A percentile compares a stretch with the other conserved stretches of the same genome.
phyloP scores from a whole-genome alignment of 2,888 invertebrate species.

The Drosophila fungiperda region DNA sequence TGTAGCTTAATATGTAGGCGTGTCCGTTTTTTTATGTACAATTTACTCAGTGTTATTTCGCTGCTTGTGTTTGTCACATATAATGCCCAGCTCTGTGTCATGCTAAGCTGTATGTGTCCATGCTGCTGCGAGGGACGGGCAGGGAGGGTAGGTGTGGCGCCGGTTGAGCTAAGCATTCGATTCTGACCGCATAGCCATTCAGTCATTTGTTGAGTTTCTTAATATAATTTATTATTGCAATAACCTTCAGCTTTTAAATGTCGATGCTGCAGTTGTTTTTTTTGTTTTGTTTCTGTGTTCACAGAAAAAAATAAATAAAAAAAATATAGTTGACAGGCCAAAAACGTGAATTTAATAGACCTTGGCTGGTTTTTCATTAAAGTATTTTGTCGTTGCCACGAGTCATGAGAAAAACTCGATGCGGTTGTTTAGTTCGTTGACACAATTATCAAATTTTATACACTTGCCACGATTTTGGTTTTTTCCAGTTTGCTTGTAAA shows the following conservation, averaged over 20 bases:
- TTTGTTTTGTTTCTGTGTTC: neutral
- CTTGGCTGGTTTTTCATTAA: constrained; percentile 44
- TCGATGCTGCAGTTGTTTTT: constrained; percentile 33
- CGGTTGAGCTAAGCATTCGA: constrained; percentile 1
- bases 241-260: constrained; percentile 76
- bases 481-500: neutral
- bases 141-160: neutral
- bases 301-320: neutral
- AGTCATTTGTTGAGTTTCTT: constrained; percentile 23
- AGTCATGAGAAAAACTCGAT: constrained; percentile 50
- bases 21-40: constrained; percentile 25
- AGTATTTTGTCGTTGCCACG: constrained; percentile 8
- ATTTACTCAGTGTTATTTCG: neutral
- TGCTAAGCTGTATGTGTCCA: constrained; percentile 40
- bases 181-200: constrained; percentile 17
- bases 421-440: constrained; percentile 61
- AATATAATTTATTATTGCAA: constrained; percentile 65
- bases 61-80: constrained; percentile 34
- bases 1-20: constrained; percentile 47
- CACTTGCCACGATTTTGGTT: neutral
- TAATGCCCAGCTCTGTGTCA: constrained; percentile 66
- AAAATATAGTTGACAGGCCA: constrained; percentile 21
- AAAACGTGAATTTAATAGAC: constrained; percentile 69
- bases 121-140: constrained; percentile 2
- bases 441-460: constrained; percentile 50